Evolutionary conservation across 2,888 invertebrate genomes (phyloP).

Genomic region (Noctuana brunneofusca): DNA sequence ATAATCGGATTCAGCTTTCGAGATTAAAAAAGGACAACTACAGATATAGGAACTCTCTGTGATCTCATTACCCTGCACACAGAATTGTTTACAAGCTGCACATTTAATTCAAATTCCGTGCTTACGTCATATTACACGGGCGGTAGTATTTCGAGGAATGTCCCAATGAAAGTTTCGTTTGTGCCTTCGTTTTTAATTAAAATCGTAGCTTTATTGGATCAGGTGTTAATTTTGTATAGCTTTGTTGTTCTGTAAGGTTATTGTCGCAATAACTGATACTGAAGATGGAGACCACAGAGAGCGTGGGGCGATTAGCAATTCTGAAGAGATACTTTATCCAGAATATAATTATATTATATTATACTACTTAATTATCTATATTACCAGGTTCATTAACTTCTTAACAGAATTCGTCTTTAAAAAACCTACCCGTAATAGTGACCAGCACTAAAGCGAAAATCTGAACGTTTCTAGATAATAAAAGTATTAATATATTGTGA

Average conservation of each 20-base stretch:
- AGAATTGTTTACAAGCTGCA: constrained; percentile 32
- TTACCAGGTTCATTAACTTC: too few species aligned
- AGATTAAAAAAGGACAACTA: not conserved
- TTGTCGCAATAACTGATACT: not conserved
- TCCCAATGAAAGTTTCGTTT: constrained; percentile 41
- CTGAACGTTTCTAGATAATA: too few species aligned
- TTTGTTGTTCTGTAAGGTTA: not conserved
- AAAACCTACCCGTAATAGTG: not conserved
- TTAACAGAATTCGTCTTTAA: too few species aligned
- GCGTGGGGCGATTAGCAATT: not conserved
- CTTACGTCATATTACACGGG: constrained; percentile 52
- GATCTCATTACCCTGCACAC: not conserved
- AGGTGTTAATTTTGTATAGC: constrained; percentile 30
- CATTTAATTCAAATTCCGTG: constrained; percentile 55
- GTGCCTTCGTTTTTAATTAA: constrained; percentile 38
- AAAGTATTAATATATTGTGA: constrained; percentile 27
- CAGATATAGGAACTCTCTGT: not conserved
- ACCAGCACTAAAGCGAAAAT: not conserved
- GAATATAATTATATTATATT: too few species aligned
- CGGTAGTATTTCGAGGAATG: constrained; percentile 52
- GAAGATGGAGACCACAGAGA: not conserved
- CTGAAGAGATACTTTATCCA: too few species aligned
- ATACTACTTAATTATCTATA: too few species aligned
- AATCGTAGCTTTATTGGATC: constrained; percentile 31
- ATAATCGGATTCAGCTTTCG: too few species aligned